These are phyloP conservation scores for Rousettus leschenaultii DNA, from an alignment of 2,113 vertebrate species.

Conservation along the genomic window DNA sequence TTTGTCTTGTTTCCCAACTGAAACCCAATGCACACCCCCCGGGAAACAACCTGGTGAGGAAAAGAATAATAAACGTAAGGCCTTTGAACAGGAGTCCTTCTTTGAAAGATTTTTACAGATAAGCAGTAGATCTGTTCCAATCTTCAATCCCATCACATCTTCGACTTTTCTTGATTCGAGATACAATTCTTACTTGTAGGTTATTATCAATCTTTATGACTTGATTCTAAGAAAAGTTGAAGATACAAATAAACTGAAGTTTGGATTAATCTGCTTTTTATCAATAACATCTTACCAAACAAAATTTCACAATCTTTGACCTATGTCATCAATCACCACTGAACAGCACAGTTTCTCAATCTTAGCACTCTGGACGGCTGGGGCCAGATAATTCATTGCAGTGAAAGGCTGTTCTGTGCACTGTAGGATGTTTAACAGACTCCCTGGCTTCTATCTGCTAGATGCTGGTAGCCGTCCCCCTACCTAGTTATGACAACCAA, in stretches of 20 bases:
- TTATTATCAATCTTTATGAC: not conserved
- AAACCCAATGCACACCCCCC: slow-evolving; percentile 95
- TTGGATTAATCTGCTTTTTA: not conserved
- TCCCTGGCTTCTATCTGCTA: not conserved
- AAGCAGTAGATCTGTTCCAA: not conserved
- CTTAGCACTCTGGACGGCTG: not conserved
- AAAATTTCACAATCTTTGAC: not conserved
- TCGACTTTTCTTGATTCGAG: not conserved
- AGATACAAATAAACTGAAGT: not conserved
- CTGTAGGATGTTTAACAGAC: not conserved
- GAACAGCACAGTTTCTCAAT: not conserved
- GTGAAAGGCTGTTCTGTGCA: not conserved
- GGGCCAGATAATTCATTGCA: not conserved
- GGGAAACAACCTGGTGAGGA: slow-evolving; percentile 89
- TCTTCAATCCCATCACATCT: not conserved
- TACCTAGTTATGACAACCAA: not conserved
- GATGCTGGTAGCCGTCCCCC: not conserved
- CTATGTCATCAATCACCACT: not conserved
- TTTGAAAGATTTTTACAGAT: not conserved
- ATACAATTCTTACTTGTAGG: not conserved
- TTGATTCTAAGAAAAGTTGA: not conserved
- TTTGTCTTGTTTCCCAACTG: slow-evolving; percentile 94
- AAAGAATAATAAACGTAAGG: not conserved
- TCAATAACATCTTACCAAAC: not conserved
- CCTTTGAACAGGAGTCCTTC: not conserved